Base-by-base conservation (phyloP, 2,113 vertebrate species). In the Eleginops maclovinus region DNA sequence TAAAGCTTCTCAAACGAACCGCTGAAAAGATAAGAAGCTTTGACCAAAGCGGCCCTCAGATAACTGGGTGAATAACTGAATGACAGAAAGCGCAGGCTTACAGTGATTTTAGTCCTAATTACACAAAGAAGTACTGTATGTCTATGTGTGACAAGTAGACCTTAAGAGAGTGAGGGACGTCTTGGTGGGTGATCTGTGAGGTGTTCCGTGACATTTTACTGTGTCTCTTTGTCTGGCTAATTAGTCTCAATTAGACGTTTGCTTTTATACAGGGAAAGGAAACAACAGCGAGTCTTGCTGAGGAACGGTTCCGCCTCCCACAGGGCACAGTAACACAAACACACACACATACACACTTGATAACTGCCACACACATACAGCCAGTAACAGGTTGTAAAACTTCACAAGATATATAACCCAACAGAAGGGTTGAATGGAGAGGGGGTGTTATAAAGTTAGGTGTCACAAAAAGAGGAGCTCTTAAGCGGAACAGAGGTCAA, bases 191-290 rank as follows among this genome's bases (percentile, higher is more conserved):
- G 80, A 86, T 92, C 82, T 55, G 64, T 49, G 51, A 85, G 75
- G 79, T 73, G 58, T 80, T 84, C 81, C 86, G 81, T 87, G 66
- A 84, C 75, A 63, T 86, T 91, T 94, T 87, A 90, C 84, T 82
- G 82, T 73, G 11, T 47, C 72, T 81, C 78, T 78, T 81, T 72
- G 74, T 86, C 56, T 65, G 79, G 69, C 66, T 90, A 93, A 94
- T 93, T 89, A 91, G 88, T 86, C 77, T 81, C 93, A 88, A 90
- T 94, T 92, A 90, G 79, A 80, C 31, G 24, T 89, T 87, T 85
- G 72, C 84, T 80, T 89, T 88, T 49, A 85, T 50, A 79, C 79
- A 69, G 69, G 65, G 72, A 61, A 81, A 87, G 82, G 81, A 87
- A 89, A 80, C 75, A 84, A 88, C 47, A 14, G 60, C 21, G 70